Evolutionary conservation across 2,797 vertebrate species (phyloP).

Genomic region (Chelidonichthys spinosus): DNA sequence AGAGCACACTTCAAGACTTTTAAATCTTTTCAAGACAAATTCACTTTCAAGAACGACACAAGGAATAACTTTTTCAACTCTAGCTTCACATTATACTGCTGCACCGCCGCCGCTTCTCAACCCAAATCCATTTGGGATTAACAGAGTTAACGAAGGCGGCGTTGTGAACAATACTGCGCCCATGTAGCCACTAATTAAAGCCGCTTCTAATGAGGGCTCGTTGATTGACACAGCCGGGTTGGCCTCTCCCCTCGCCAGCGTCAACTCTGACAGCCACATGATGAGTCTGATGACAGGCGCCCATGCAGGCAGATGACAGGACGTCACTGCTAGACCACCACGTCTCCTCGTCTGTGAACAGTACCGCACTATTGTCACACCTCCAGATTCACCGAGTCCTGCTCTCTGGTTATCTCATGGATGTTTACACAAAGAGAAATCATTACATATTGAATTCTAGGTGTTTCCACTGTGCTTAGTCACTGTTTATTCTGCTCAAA

Average conservation of each 20-base stretch:
- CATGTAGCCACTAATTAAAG: slow-evolving; percentile 84
- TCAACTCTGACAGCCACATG: slow-evolving; percentile 86
- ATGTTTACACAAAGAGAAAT: slow-evolving; percentile 45
- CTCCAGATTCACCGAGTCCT: slow-evolving; percentile 49
- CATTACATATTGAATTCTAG: slow-evolving; percentile 16
- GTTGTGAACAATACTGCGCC: slow-evolving; percentile 72
- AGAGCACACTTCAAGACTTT: slow-evolving; percentile 20
- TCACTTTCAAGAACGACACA: slow-evolving; percentile 16
- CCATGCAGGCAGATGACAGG: slow-evolving; percentile 83
- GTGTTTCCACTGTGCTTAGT: neutral
- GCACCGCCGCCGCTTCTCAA: slow-evolving; percentile 43
- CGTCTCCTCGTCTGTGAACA: slow-evolving; percentile 61
- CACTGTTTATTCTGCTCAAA: neutral
- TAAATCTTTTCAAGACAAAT: slow-evolving; percentile 14
- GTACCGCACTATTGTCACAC: slow-evolving; percentile 51
- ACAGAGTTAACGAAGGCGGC: slow-evolving; percentile 78
- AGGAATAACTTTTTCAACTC: slow-evolving; percentile 22
- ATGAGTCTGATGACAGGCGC: slow-evolving; percentile 85
- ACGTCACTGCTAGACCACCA: slow-evolving; percentile 74
- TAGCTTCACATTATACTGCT: slow-evolving; percentile 37
- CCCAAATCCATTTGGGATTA: slow-evolving; percentile 78
- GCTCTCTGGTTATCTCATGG: slow-evolving; percentile 33
- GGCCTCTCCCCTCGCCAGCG: slow-evolving; percentile 84
- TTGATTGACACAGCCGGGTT: slow-evolving; percentile 85
- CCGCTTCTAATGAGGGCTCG: slow-evolving; percentile 84